Conservation (phyloP, 2,888 invertebrate genomes). For the Drosophila barbarae region DNA sequence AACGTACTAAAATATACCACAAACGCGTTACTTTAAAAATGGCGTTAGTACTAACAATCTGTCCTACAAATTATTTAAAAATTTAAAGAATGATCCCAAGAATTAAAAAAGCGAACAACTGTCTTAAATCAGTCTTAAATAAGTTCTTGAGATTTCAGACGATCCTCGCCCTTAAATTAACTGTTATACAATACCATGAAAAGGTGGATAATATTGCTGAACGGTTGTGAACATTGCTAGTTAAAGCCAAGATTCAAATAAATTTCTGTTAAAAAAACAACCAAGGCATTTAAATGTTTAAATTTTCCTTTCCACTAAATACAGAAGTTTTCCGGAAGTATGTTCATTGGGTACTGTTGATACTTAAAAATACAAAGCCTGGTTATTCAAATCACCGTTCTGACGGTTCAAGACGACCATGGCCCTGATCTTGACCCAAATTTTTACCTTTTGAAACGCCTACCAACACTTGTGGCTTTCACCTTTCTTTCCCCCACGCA, state of each 20-base stretch:
- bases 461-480: slow-evolving; percentile 35
- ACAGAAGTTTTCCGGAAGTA: too few relatives aligned
- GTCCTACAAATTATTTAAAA: not conserved
- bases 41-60: not conserved
- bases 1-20: not conserved
- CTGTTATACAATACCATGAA: not conserved
- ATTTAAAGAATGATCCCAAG: too few relatives aligned
- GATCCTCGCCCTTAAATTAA: not conserved
- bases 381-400: too few relatives aligned
- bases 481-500: slow-evolving; percentile 20
- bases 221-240: not conserved
- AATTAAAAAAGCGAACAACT: too few relatives aligned
- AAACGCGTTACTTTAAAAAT: not conserved
- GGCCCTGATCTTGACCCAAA: slow-evolving; percentile 19
- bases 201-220: not conserved
- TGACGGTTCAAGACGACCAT: not conserved
- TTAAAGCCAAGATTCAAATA: slow-evolving; percentile 12
- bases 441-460: slow-evolving; percentile 20
- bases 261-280: slow-evolving; percentile 11
- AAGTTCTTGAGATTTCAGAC: not conserved
- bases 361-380: too few relatives aligned
- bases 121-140: not conserved
- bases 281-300: not conserved
- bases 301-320: not conserved
- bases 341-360: too few relatives aligned